Conservation (phyloP, 2,113 vertebrate genomes). For the Microcebus lehilahytsara region DNA sequence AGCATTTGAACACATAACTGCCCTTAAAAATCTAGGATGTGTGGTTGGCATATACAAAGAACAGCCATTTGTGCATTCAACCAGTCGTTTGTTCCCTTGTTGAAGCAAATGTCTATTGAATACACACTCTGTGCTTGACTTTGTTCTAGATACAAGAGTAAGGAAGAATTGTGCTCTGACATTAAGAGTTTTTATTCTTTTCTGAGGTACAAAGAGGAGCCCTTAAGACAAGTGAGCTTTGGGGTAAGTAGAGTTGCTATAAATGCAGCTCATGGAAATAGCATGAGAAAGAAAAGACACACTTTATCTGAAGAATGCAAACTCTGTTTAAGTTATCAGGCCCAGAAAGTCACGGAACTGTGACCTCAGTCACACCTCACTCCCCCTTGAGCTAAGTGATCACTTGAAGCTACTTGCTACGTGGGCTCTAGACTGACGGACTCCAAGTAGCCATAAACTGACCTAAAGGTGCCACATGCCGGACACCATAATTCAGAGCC, state of each 20-base stretch:
- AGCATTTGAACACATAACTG: not conserved
- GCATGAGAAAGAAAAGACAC: not conserved
- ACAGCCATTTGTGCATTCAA: not conserved
- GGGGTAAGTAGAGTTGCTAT: not conserved
- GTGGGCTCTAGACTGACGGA: not conserved
- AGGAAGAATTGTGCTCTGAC: not conserved
- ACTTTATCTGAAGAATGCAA: not conserved
- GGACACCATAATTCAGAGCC: not conserved
- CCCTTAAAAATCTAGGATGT: not conserved
- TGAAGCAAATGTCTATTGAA: not conserved
- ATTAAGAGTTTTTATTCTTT: not conserved
- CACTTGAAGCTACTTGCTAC: not conserved
- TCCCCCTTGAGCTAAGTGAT: not conserved
- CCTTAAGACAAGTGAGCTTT: not conserved
- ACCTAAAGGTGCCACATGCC: not conserved
- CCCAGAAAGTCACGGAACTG: not conserved
- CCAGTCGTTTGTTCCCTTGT: not conserved
- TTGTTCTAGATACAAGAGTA: not conserved
- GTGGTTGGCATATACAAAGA: not conserved
- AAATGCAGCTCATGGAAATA: not conserved
- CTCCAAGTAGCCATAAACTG: not conserved
- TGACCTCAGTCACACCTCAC: not conserved
- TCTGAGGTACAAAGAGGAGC: not conserved
- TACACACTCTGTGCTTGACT: not conserved
- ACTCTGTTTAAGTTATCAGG: not conserved